Base-by-base conservation (phyloP, 2,113 vertebrate species). In the Rhinopithecus roxellana region DNA sequence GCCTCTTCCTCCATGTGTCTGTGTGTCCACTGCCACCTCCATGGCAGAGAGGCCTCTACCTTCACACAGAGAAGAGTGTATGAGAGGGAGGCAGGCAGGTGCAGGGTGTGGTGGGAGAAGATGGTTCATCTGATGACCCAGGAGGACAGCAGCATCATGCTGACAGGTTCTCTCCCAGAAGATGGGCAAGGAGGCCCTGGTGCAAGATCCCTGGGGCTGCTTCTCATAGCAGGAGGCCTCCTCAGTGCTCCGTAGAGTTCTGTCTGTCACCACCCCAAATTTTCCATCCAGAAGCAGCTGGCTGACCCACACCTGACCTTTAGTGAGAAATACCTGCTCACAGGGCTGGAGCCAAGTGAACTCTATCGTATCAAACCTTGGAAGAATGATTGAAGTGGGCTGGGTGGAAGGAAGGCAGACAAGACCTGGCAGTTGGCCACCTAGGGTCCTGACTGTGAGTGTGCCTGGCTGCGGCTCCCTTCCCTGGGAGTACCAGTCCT, bases 271-370 rank as follows among this genome's bases (percentile, higher is more conserved):
- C 87, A 78, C 83, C 61, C 79, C 50, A 45, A 52, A 50, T 52
- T 90, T 93, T 95, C 92, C 97, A 92, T 72, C 70, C 12, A 7
- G 61, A 67, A 92, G 86, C 40, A 43, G 59, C 89, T 96, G 97
- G 87, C 92, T 93, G 97, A 97, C 95, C 97, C 92, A 55, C 9
- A 5, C 43, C 74, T 61, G 87, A 83, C 91, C 95, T 89, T 92
- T 94, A 79, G 30, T 70, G 61, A 91, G 93, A 95, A 84, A 74
- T 84, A n/a, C 35, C 57, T 6, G 17, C 48, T 87, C 45, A 1
- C 4, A 6, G 72, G 43, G 40, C n/a, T 9, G 59, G 2, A 78
- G 55, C 90, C 96, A 96, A 52, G 40, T 16, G 38, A 35, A 77
- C 25, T 6, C 35, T 12, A 64, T 82, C 92, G 89, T 94, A 18